Percentiles rank a stretch among this genome's conserved stretches.
Conservation (phyloP, 2,888 invertebrate species). For the Tigriopus californicus region DNA sequence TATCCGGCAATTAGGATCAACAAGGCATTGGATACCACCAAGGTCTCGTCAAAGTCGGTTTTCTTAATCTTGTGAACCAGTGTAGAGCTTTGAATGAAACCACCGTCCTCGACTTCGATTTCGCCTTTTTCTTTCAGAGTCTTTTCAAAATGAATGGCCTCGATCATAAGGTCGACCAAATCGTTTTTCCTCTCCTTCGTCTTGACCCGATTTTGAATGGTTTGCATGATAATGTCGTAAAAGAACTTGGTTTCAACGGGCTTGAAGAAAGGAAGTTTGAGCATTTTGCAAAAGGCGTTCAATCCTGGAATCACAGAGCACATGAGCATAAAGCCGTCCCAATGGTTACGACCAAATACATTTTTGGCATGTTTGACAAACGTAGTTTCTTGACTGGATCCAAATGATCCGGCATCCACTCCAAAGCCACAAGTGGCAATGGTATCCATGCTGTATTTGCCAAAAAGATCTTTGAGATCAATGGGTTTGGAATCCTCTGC, state of each 20-base stretch:
- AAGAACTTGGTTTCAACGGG: slow-evolving; percentile 4
- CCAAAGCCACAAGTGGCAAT: slow-evolving; percentile 12
- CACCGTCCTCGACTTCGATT: background rate
- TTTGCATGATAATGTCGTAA: background rate
- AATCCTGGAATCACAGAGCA: background rate
- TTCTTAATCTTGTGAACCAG: background rate
- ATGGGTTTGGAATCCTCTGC: background rate
- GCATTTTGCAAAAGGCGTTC: background rate
- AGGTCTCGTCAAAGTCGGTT: background rate
- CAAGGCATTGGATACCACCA: slow-evolving; percentile 5
- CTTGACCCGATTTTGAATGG: background rate
- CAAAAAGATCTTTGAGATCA: slow-evolving; percentile 6
- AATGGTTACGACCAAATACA: background rate
- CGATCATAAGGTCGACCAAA: slow-evolving; percentile 6
- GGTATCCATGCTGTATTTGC: slow-evolving; percentile 9
- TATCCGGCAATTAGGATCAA: slow-evolving; percentile 5
- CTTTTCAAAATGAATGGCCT: background rate
- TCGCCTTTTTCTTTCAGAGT: background rate
- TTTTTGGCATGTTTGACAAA: slow-evolving; percentile 4
- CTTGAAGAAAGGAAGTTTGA: background rate
- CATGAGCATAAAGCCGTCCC: background rate
- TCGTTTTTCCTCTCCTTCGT: background rate
- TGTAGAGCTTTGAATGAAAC: background rate
- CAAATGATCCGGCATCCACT: slow-evolving; percentile 2
- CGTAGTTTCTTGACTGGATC: background rate